Evolutionary conservation across 2,797 vertebrate species (phyloP).

Genomic region (Hydrolagus colliei): DNA sequence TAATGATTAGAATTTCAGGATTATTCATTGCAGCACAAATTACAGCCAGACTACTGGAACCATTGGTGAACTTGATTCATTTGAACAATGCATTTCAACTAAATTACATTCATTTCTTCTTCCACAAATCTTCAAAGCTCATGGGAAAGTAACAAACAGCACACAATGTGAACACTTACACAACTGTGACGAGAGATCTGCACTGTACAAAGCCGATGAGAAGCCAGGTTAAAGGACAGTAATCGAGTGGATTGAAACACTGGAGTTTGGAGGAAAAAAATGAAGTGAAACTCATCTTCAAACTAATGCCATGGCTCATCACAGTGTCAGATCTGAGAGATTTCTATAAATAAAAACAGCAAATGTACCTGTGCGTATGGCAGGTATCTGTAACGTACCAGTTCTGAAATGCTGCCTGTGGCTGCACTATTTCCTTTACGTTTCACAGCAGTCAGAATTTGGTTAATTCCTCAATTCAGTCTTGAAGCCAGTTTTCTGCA

Average conservation of each 20-base stretch:
- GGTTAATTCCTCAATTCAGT: too few species aligned
- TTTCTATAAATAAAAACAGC: too few species aligned
- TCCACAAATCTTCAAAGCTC: conserved; percentile 4
- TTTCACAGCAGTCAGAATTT: too few species aligned
- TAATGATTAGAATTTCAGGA: background rate
- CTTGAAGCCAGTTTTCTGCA: too few species aligned
- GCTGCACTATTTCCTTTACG: too few species aligned
- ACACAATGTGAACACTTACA: background rate
- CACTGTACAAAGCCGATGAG: too few species aligned
- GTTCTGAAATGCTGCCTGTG: too few species aligned
- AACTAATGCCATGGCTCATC: background rate
- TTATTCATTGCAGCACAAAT: background rate
- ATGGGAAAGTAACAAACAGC: background rate
- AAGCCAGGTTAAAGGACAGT: too few species aligned
- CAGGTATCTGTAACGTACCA: too few species aligned
- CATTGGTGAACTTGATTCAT: background rate
- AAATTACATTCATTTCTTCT: background rate
- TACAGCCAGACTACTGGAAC: too few species aligned
- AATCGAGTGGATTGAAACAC: background rate
- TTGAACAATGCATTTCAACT: background rate
- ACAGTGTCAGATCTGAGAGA: background rate
- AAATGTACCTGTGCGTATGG: too few species aligned
- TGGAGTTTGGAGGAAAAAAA: background rate
- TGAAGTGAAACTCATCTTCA: background rate
- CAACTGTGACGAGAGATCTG: background rate